phyloP scores from a whole-genome alignment of 1,140 invertebrate genomes.

The Neotoxoptera formosana region DNA sequence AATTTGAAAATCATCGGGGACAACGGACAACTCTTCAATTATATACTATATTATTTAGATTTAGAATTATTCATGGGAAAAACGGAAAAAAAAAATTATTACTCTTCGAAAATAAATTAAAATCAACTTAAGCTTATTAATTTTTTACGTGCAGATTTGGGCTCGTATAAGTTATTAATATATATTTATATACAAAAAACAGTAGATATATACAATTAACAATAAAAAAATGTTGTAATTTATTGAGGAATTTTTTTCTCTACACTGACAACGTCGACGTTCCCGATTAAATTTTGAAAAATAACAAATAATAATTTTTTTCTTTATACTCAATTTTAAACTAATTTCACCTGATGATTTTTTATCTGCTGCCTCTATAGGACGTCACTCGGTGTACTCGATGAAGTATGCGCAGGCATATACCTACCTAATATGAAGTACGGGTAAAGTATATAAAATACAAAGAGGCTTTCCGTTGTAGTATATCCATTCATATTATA shows the following conservation, averaged over 20 bases:
- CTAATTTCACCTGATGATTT: neutral
- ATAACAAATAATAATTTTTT: neutral
- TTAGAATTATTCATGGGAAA: neutral
- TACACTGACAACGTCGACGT: too few relatives aligned
- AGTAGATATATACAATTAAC: neutral
- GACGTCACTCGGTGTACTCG: neutral
- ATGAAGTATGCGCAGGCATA: neutral
- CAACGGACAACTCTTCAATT: too few relatives aligned
- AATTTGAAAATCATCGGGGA: too few relatives aligned
- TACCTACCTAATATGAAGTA: neutral
- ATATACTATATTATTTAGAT: neutral
- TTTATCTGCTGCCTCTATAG: neutral
- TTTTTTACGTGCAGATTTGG: neutral
- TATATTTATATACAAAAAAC: too few relatives aligned
- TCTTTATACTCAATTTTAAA: neutral
- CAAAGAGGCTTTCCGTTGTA: neutral
- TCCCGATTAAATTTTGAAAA: too few relatives aligned
- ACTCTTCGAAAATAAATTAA: neutral
- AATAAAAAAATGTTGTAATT: neutral
- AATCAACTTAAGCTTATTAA: neutral
- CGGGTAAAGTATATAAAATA: neutral
- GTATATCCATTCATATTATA: neutral
- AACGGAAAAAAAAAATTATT: neutral
- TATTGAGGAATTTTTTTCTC: neutral
- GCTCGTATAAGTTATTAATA: too few relatives aligned